A percentile compares a stretch with the other conserved stretches of the same genome.
Conservation (phyloP, 2,797 vertebrate genomes). For the Sebastes melanostomus region DNA sequence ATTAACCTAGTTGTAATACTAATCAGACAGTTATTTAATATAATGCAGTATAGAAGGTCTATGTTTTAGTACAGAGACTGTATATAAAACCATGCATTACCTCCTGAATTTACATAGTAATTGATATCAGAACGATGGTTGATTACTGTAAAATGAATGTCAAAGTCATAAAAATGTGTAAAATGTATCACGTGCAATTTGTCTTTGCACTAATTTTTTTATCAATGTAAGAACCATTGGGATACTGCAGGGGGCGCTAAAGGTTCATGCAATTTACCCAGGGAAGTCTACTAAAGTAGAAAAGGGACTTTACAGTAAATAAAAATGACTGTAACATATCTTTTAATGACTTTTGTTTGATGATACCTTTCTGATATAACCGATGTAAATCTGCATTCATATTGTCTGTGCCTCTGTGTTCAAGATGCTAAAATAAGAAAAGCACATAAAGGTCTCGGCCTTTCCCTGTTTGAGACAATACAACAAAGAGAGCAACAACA, state of each 20-base stretch:
- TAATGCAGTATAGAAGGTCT: too few species aligned
- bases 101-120: not conserved
- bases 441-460: not conserved
- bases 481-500: slow-evolving; percentile 48
- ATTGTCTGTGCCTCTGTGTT: not conserved
- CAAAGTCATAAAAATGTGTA: not conserved
- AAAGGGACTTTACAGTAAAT: not conserved
- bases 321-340: not conserved
- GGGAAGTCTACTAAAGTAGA: too few species aligned
- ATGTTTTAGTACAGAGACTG: not conserved
- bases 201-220: not conserved
- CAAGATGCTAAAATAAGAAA: slow-evolving; percentile 15
- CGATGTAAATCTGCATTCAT: not conserved
- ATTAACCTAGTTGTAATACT: not conserved
- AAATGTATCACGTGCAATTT: not conserved
- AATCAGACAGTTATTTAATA: too few species aligned
- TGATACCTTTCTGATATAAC: not conserved
- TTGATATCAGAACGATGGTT: not conserved
- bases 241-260: slow-evolving; percentile 39
- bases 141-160: not conserved
- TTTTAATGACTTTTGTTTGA: not conserved
- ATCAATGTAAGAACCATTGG: not conserved
- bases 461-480: slow-evolving; percentile 44
- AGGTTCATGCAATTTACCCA: not conserved
- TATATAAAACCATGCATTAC: not conserved